Conservation (phyloP, 2,888 invertebrate genomes). For the Polyommatus iphigenia region DNA sequence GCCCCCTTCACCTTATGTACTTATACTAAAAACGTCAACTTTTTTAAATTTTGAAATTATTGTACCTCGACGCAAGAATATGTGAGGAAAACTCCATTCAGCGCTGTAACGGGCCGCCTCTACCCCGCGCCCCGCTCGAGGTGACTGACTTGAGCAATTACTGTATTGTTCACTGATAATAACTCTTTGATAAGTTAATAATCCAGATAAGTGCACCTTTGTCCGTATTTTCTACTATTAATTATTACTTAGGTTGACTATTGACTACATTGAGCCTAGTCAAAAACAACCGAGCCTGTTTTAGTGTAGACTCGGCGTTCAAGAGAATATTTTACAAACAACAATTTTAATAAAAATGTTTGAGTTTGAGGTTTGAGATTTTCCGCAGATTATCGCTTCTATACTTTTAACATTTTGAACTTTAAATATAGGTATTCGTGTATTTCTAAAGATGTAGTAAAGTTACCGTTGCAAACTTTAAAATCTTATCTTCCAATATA, state of each 20-base stretch:
- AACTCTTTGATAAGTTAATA: background rate
- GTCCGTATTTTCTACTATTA: background rate
- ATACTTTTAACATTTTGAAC: no score
- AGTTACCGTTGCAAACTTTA: background rate
- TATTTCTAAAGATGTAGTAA: no score
- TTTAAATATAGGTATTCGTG: no score
- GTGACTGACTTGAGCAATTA: slow-evolving; percentile 28
- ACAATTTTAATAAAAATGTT: no score
- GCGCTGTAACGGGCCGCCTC: background rate
- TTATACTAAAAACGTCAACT: no score
- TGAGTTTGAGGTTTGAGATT: no score
- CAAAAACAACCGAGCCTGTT: background rate
- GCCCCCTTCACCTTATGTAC: no score
- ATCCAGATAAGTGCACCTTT: background rate
- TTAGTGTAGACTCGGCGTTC: no score
- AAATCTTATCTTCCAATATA: background rate
- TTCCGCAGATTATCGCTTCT: no score
- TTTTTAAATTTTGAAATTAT: no score
- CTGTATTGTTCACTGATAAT: background rate
- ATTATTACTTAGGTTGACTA: background rate
- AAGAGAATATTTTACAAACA: no score
- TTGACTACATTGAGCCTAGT: background rate
- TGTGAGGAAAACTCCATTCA: background rate
- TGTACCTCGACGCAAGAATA: background rate
- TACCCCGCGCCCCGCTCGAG: background rate